phyloP scores from a whole-genome alignment of 2,113 vertebrate species.

The Erythrolamprus reginae region DNA sequence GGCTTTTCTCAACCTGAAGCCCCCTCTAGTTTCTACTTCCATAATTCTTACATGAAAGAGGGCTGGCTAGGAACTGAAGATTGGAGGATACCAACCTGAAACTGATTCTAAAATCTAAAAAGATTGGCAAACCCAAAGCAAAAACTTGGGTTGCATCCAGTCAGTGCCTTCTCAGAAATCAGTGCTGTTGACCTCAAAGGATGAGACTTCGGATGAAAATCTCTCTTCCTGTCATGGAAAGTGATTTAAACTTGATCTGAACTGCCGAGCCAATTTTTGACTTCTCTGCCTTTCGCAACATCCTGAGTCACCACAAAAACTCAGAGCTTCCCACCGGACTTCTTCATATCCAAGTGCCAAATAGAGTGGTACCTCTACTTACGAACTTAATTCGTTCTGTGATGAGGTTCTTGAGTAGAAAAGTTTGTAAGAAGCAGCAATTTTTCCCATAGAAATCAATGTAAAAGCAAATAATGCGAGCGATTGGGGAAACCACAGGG shows the following conservation, averaged over 20 bases:
- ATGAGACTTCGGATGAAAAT: background rate
- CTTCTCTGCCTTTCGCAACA: background rate
- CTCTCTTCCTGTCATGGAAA: background rate
- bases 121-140: background rate
- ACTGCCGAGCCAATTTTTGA: background rate
- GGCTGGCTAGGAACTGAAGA: background rate
- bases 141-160: background rate
- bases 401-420: too few relatives aligned
- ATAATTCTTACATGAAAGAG: background rate
- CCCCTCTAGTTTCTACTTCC: background rate
- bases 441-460: too few relatives aligned
- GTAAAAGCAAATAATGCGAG: too few relatives aligned
- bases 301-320: background rate
- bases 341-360: background rate
- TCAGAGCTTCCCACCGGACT: background rate
- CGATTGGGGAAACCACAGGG: too few relatives aligned
- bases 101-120: too few relatives aligned
- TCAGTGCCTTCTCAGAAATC: background rate
- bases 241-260: background rate
- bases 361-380: too few relatives aligned
- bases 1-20: background rate
- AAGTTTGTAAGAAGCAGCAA: too few relatives aligned
- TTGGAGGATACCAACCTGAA: background rate
- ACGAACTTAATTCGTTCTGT: too few relatives aligned
- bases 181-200: background rate